Evolutionary conservation across 2,888 invertebrate genomes (phyloP), one percentile per base, ranked within the genome.

Genomic region (Mimas tiliae): DNA sequence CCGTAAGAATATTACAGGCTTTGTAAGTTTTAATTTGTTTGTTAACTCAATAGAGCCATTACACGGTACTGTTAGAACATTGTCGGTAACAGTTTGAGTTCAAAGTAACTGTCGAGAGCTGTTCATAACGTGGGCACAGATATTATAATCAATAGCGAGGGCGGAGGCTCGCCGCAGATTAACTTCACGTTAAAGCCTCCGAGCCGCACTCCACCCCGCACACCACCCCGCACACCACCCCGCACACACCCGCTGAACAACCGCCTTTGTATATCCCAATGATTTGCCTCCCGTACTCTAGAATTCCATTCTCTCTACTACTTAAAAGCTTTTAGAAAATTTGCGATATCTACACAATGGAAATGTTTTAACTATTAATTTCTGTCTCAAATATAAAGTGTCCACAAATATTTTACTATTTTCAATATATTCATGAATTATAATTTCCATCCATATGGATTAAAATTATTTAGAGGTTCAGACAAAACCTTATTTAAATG

Each of bases 151-250:
- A 58, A 58, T 58, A 58, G 55, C 16, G 38, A 14, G 51, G 45
- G 55, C 55, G 55, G 38, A 50, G 38, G 42, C 58, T 58, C 34
- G 58, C 58, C 58, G 58, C 58, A 58, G 58, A 58, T 58, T 58
- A 58, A 58, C 58, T 58, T 42, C 42, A 45, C 11, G 45, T 45
- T 14, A 45, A 11, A 11, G 45, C 19, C 3, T n/a, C 38, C 55
- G 3, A 16, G 38, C 16, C 48, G 6, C 48, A 11, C 55, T 19
- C 3, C 27, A 0, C 48, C 7, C 16, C 48, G 6, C 48, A 1
- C 48, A 16, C 16, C 6, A 14, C 4, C 16, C 42, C 42, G 19
- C 16, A 11, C 9, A 16, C 33, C 55, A 4, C 53, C n/a, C 33
- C 53, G 51, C 51, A 9, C 33, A 14, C 47, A n/a, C 47, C 47